phyloP scores from a whole-genome alignment of 2,888 invertebrate genomes.

The Hymenopus coronatus region DNA sequence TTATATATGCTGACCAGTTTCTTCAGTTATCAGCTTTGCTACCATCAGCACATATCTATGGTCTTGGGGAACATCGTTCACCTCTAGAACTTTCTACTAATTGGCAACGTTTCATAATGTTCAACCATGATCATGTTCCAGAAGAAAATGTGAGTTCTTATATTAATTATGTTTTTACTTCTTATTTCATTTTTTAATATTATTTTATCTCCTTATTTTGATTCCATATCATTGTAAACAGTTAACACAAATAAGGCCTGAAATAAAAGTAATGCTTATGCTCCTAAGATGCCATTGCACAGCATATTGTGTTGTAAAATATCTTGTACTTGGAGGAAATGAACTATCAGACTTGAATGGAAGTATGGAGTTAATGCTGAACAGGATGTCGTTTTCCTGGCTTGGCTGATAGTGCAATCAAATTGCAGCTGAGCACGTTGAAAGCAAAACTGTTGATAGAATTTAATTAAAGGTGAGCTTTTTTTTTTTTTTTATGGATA shows the following conservation, averaged over 20 bases:
- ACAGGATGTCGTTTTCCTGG: not conserved
- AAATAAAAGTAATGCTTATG: too few relatives aligned
- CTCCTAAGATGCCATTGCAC: too few relatives aligned
- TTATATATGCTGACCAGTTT: constrained; percentile 74
- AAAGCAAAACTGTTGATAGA: not conserved
- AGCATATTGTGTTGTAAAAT: not conserved
- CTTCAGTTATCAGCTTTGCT: constrained; percentile 63
- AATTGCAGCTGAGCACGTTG: not conserved
- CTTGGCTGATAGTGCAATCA: not conserved
- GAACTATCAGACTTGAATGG: not conserved
- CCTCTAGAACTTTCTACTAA: constrained; percentile 59
- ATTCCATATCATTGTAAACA: too few relatives aligned
- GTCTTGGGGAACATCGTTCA: constrained; percentile 69
- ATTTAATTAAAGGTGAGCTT: not conserved
- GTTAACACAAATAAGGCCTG: too few relatives aligned
- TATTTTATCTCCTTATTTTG: too few relatives aligned
- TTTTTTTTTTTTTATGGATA: too few relatives aligned
- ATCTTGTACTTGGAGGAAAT: not conserved
- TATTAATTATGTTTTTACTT: not conserved
- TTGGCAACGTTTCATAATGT: constrained; percentile 68
- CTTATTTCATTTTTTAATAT: not conserved
- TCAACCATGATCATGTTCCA: constrained; percentile 67
- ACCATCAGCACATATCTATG: constrained; percentile 65
- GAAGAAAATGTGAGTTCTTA: constrained; percentile 57
- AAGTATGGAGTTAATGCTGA: too few relatives aligned